phyloP scores from a whole-genome alignment of 2,113 vertebrate genomes.

The Penelope pileata region DNA sequence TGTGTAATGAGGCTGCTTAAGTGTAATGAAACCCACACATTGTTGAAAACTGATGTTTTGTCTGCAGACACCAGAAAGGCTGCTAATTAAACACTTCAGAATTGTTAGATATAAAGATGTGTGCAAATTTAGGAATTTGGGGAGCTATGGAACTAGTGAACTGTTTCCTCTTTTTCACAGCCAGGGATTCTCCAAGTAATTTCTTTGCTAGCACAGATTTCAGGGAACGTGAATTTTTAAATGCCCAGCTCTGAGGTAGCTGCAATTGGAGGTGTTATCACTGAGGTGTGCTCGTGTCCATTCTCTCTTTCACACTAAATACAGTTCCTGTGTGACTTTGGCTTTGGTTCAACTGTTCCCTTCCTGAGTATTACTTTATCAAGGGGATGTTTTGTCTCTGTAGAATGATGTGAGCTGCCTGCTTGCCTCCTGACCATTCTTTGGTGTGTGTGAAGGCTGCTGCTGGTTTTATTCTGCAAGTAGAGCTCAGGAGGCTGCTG shows the following conservation, averaged over 20 bases:
- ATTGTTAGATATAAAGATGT: not conserved
- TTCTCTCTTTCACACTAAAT: not conserved
- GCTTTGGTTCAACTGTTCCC: not conserved
- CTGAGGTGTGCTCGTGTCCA: not conserved
- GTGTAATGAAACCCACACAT: not conserved
- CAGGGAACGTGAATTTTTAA: not conserved
- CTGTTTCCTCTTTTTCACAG: not conserved
- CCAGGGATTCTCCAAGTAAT: not conserved
- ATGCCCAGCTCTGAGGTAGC: not conserved
- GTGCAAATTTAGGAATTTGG: not conserved
- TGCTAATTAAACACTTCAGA: constrained; percentile 1
- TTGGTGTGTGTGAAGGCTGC: not conserved
- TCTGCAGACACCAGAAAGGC: constrained; percentile 4
- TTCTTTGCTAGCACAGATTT: not conserved
- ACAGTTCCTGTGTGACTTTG: not conserved
- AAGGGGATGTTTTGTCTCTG: not conserved
- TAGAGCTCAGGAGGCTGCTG: not conserved
- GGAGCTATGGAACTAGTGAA: not conserved
- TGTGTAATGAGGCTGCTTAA: constrained; percentile 50
- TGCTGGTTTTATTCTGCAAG: not conserved
- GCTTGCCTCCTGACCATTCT: not conserved
- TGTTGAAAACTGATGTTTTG: constrained; percentile 14
- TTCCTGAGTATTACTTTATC: not conserved
- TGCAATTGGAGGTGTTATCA: not conserved
- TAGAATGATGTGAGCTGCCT: not conserved